Base-by-base conservation (phyloP, 2,888 invertebrate species). In the Drosophila hamatofila region DNA sequence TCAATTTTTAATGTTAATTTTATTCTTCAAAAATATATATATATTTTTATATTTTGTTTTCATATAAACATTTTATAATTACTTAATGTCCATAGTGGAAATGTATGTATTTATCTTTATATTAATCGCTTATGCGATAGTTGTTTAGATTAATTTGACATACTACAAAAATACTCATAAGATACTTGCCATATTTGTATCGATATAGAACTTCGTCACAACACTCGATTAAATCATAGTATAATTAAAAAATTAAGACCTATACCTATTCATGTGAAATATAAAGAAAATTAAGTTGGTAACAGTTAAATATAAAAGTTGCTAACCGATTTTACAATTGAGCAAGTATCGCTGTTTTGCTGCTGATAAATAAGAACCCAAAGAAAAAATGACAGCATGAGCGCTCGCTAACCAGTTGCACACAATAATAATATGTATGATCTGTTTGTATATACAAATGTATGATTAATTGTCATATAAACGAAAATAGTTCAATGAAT, bases 181-280 rank as follows among this genome's bases (percentile, higher is more conserved):
- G 6, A 37, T 37, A 49, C 49, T 49, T 1, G 49, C 21, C 18
- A 21, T 14, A 33, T 37, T 25, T 37, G 6, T 57, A 65, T 59
- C 66, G 58, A 62, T 56, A 48, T 49, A 21, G 14, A 9, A 46
- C 27, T 33, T 9, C 23, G 39, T 54, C 49, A 49, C 18, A 55
- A 48, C 39, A 59, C 56, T 72, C 60, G 59, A 78, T 66, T 62
- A 60, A 66, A 77, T 72, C 59, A 75, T 77, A 75, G 62, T 72
- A 60, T 78, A 78, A 72, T 72, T 77, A 73, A 63, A 56, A 66
- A 57, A 72, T 54, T 63, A 63, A 62, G 67, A 66, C 72, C 25
- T 72, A 62, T 56, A 42, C 48, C 23, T 30, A 56, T 48, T 37
- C 62, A 57, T 54, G 56, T 59, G 46, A 35, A 60, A 56, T 39